phyloP scores from a whole-genome alignment of 1,140 invertebrate genomes.

The Phortica variegata region DNA sequence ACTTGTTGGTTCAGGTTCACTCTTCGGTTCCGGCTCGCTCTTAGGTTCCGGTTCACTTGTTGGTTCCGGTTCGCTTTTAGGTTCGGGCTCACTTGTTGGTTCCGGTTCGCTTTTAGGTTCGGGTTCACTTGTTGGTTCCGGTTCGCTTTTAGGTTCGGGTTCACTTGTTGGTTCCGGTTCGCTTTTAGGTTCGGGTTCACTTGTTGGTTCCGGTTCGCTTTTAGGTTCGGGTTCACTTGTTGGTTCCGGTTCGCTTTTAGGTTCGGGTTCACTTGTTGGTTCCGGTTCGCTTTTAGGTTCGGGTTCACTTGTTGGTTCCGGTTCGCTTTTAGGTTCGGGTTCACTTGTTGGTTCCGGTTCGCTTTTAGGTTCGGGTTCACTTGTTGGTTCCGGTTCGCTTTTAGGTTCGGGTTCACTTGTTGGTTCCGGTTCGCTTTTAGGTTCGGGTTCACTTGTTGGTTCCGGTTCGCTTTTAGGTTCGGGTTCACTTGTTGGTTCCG shows the following conservation, averaged over 20 bases:
- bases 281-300: conserved; percentile 58
- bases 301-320: conserved; percentile 58
- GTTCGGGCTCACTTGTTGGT: conserved; percentile 44
- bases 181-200: conserved; percentile 59
- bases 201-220: conserved; percentile 56
- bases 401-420: conserved; percentile 53
- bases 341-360: conserved; percentile 58
- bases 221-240: conserved; percentile 59
- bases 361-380: conserved; percentile 58
- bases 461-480: conserved; percentile 31
- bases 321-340: conserved; percentile 59
- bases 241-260: conserved; percentile 58
- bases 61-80: conserved; percentile 34
- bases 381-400: conserved; percentile 57
- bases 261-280: conserved; percentile 57
- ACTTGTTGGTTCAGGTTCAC: conserved; percentile 48
- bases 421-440: conserved; percentile 47
- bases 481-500: conserved; percentile 32
- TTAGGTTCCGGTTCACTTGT: conserved; percentile 44
- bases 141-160: conserved; percentile 58
- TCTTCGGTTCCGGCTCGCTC: conserved; percentile 27
- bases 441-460: conserved; percentile 34
- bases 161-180: conserved; percentile 58
- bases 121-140: conserved; percentile 56
- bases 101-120: conserved; percentile 55